Evolutionary conservation across 1,140 invertebrate genomes (phyloP).

Genomic region (Drosophila rhopaloa): DNA sequence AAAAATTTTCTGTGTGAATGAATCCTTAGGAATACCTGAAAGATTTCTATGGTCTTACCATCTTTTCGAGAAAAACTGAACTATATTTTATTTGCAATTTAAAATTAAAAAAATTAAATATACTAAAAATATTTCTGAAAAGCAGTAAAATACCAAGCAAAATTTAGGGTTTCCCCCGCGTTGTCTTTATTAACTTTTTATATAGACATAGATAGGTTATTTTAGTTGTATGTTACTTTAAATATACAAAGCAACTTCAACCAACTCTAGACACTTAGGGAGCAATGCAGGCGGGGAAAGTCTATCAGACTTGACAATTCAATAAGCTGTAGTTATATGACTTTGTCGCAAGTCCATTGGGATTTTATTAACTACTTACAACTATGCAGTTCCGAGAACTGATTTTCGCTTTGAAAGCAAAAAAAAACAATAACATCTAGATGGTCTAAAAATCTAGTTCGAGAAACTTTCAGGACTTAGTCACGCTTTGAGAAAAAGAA

Average conservation of each 20-base stretch:
- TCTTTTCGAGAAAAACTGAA: too few species aligned
- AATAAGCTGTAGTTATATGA: not conserved
- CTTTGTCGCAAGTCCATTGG: not conserved
- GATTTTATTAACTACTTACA: conserved; percentile 37
- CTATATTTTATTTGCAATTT: too few species aligned
- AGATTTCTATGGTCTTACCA: too few species aligned
- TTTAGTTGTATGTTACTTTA: not conserved
- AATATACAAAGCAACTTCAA: not conserved
- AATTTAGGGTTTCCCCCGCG: not conserved
- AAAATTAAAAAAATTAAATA: too few species aligned
- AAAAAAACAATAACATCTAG: conserved; percentile 38
- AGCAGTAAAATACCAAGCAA: too few species aligned
- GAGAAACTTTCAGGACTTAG: conserved; percentile 48
- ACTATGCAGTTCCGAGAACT: conserved; percentile 64
- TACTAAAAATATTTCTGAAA: too few species aligned
- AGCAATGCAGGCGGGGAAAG: not conserved
- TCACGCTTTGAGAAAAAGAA: conserved; percentile 73
- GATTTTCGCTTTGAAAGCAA: conserved; percentile 58
- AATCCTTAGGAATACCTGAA: too few species aligned
- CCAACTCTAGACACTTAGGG: conserved; percentile 7
- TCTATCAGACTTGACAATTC: not conserved
- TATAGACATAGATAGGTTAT: not conserved
- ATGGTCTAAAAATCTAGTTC: conserved; percentile 39
- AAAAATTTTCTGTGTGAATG: too few species aligned
- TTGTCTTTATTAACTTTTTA: conserved; percentile 4